These are phyloP conservation scores for Camarhynchus parvulus DNA, from an alignment of 2,113 vertebrate genomes.

Conservation along the genomic window DNA sequence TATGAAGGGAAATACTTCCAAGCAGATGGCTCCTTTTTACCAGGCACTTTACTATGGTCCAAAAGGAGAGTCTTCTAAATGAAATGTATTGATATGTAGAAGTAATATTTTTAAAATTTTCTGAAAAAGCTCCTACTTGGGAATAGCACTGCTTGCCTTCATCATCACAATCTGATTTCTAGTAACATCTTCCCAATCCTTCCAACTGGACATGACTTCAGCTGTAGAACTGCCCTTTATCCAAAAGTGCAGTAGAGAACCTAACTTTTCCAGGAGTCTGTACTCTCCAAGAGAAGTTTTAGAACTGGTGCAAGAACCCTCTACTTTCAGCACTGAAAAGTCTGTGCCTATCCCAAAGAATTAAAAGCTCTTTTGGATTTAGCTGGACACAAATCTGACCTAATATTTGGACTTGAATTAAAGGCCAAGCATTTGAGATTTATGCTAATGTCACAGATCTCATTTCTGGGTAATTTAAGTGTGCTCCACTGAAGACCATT, in stretches of 20 bases:
- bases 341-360: background rate
- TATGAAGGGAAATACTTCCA: background rate
- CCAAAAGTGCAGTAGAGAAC: background rate
- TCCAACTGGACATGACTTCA: background rate
- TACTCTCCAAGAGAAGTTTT: background rate
- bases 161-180: background rate
- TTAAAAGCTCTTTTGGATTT: background rate
- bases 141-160: background rate
- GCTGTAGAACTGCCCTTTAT: background rate
- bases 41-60: background rate
- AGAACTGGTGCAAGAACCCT: background rate
- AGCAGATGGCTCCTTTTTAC: constrained; percentile 8
- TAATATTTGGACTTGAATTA: constrained; percentile 1
- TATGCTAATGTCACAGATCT: background rate
- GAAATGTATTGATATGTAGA: background rate
- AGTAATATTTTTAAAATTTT: background rate
- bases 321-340: background rate
- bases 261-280: background rate
- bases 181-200: background rate
- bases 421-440: background rate
- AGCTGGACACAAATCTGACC: background rate
- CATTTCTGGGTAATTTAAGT: background rate
- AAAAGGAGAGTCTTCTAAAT: background rate
- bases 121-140: background rate
- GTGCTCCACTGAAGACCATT: background rate